phyloP scores from a whole-genome alignment of 2,888 invertebrate species.

The Machimus rusticus region DNA sequence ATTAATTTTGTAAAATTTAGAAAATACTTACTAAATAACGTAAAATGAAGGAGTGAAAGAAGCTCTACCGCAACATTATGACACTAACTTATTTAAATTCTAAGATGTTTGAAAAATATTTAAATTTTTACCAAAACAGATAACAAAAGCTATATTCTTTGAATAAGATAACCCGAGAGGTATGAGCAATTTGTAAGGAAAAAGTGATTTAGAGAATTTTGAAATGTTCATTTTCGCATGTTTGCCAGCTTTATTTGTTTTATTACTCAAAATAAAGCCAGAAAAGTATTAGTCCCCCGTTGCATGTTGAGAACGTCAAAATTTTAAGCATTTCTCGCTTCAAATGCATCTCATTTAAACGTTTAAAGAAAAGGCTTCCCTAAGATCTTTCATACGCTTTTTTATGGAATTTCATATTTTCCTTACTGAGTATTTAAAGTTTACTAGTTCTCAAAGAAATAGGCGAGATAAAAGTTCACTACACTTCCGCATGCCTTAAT shows the following conservation, averaged over 20 bases:
- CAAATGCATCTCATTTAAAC: constrained; percentile 15
- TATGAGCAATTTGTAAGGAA: neutral
- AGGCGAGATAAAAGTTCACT: neutral
- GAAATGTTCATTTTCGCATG: constrained; percentile 28
- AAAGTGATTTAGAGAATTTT: constrained; percentile 9
- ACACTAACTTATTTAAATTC: neutral
- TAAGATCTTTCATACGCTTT: constrained; percentile 25
- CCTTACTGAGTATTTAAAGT: constrained; percentile 8
- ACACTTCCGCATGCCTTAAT: constrained; percentile 31
- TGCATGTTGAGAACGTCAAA: constrained; percentile 8
- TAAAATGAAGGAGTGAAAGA: neutral
- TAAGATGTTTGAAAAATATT: neutral
- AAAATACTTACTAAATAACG: neutral
- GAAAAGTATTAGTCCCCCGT: neutral
- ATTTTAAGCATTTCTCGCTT: constrained; percentile 20
- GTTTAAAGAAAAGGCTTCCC: constrained; percentile 23
- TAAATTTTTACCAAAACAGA: neutral
- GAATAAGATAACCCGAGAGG: neutral
- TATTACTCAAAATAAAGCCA: constrained; percentile 20
- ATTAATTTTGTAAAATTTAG: neutral
- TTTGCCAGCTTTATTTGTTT: constrained; percentile 34
- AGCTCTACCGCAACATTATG: neutral
- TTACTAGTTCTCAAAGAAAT: constrained; percentile 20
- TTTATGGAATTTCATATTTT: constrained; percentile 3
- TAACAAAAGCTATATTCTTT: constrained; percentile 27